Conservation (phyloP, 2,888 invertebrate species). For the Spicauda simplicius region DNA sequence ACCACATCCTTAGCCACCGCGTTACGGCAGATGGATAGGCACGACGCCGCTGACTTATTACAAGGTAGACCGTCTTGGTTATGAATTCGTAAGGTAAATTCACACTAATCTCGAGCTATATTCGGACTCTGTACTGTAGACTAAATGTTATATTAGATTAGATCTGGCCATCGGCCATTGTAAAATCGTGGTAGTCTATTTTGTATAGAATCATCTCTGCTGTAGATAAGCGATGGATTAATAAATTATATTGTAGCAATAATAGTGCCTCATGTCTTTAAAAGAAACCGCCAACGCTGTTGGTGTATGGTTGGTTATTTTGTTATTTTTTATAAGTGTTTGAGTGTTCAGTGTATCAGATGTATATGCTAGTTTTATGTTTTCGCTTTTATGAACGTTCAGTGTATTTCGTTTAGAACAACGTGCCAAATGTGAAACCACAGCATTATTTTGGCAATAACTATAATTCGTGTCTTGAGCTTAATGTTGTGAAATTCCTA, state of each 20-base stretch:
- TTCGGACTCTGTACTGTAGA: constrained; percentile 53
- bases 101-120: constrained; percentile 15
- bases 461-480: constrained; percentile 54
- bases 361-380: constrained; percentile 50
- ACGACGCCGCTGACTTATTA: constrained; percentile 75
- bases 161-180: constrained; percentile 70
- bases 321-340: constrained; percentile 75
- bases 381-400: constrained; percentile 44
- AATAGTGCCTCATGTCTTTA: constrained; percentile 82
- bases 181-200: constrained; percentile 81
- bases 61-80: constrained; percentile 79
- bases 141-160: constrained; percentile 78
- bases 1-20: constrained; percentile 88
- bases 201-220: constrained; percentile 78
- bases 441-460: constrained; percentile 42
- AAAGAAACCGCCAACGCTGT: constrained; percentile 70
- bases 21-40: constrained; percentile 73
- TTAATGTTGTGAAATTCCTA: constrained; percentile 50
- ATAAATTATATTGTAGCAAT: constrained; percentile 83
- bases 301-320: constrained; percentile 67
- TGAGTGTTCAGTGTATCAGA: constrained; percentile 67
- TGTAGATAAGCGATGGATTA: constrained; percentile 74
- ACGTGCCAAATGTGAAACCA: constrained; percentile 75
- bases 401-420: constrained; percentile 51
- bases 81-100: constrained; percentile 60